These are phyloP conservation scores for Clarias gariepinus DNA, from an alignment of 2,113 vertebrate genomes.

Conservation along the genomic window DNA sequence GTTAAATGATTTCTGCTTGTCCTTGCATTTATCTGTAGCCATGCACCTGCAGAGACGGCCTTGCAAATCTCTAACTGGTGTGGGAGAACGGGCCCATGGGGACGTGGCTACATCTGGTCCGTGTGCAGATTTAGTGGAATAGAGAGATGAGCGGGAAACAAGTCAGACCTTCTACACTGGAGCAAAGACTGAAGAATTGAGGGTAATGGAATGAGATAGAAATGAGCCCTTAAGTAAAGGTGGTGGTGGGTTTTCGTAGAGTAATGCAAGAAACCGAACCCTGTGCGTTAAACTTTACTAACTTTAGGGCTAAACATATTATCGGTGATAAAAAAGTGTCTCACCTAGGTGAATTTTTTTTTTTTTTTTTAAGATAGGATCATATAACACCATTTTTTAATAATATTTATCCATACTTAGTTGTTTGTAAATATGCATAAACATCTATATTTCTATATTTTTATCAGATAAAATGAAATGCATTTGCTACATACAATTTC, in stretches of 20 bases:
- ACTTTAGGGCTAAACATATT: neutral
- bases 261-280: neutral
- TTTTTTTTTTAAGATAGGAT: too few relatives aligned
- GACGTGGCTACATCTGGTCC: slow-evolving; percentile 54
- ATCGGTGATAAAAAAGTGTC: too few relatives aligned
- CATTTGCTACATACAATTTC: too few relatives aligned
- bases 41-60: slow-evolving; percentile 34
- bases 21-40: slow-evolving; percentile 56
- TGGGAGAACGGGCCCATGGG: neutral
- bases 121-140: slow-evolving; percentile 32
- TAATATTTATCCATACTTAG: too few relatives aligned
- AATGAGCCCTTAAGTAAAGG: slow-evolving; percentile 16
- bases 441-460: too few relatives aligned
- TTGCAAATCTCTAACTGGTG: slow-evolving; percentile 40
- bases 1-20: slow-evolving; percentile 59
- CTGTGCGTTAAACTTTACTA: too few relatives aligned
- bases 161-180: slow-evolving; percentile 39
- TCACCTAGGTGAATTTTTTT: too few relatives aligned
- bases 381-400: too few relatives aligned
- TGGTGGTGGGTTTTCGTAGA: neutral
- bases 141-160: slow-evolving; percentile 35
- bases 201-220: slow-evolving; percentile 16
- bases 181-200: slow-evolving; percentile 10
- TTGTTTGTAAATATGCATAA: too few relatives aligned
- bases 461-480: too few relatives aligned